These are phyloP conservation scores for Oppia nitens DNA, from an alignment of 1,140 invertebrate species.

Conservation along the genomic window DNA sequence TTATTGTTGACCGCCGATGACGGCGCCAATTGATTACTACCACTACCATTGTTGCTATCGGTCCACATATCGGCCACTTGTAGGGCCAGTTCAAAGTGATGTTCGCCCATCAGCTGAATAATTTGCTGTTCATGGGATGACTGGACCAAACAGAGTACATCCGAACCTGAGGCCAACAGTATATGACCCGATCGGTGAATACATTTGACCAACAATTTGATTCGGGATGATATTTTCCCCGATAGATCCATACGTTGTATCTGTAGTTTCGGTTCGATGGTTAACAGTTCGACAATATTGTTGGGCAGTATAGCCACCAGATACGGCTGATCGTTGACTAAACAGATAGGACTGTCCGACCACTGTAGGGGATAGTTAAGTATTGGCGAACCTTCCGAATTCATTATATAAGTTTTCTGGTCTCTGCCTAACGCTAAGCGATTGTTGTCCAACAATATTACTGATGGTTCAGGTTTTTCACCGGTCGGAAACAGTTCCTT, in stretches of 20 bases:
- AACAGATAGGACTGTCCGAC: slow-evolving; percentile 38
- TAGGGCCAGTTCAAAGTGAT: slow-evolving; percentile 84
- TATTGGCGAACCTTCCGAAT: slow-evolving; percentile 47
- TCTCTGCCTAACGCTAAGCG: slow-evolving; percentile 61
- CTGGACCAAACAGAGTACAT: slow-evolving; percentile 65
- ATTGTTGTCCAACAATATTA: slow-evolving; percentile 51
- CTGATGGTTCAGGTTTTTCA: slow-evolving; percentile 57
- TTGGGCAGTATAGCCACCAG: slow-evolving; percentile 54
- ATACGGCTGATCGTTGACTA: slow-evolving; percentile 68
- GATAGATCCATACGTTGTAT: slow-evolving; percentile 50
- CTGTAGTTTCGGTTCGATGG: slow-evolving; percentile 45
- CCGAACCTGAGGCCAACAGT: slow-evolving; percentile 64
- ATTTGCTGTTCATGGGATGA: slow-evolving; percentile 64
- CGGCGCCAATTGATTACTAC: neutral
- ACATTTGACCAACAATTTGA: slow-evolving; percentile 15
- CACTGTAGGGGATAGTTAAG: slow-evolving; percentile 56
- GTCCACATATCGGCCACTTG: slow-evolving; percentile 53
- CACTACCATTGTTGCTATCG: neutral
- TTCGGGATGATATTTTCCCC: neutral
- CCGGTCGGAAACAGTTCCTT: slow-evolving; percentile 69
- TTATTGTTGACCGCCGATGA: slow-evolving; percentile 38
- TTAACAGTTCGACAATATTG: slow-evolving; percentile 62
- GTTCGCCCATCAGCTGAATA: slow-evolving; percentile 56
- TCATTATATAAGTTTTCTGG: slow-evolving; percentile 61
- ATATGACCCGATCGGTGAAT: slow-evolving; percentile 40